Evolutionary conservation across 2,113 vertebrate genomes (phyloP), one percentile per base, ranked within the genome.

Genomic region (Mus pahari): DNA sequence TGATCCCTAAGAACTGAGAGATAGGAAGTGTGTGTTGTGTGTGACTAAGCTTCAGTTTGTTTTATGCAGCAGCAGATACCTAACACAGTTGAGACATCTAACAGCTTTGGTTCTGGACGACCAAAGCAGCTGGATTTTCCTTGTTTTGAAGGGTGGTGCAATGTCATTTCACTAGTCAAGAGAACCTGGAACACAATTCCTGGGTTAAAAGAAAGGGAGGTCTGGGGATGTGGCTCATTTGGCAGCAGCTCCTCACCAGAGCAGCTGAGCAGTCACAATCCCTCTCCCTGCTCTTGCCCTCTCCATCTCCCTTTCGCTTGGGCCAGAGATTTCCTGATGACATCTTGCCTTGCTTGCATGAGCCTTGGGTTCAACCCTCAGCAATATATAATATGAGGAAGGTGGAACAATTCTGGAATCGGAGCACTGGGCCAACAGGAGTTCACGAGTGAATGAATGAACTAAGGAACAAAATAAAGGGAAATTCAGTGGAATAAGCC

Each of bases 71-170:
- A 71, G 26, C 45, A 86, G 66, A 33, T 78, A 77, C 53, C 64
- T 75, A 62, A n/a, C 48, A 79, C 19, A 26, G 48, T 70, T 86
- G 77, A 91, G 82, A 91, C 90, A 75, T 58, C 26, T 71, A 74
- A 64, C 66, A 79, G n/a, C 36, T 90, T 95, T 70, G n/a, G n/a
- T n/a, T n/a, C n/a, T n/a, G 92, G 24, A 82, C 68, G 91, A 50
- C 68, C 39, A 81, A 31, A 86, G 31, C 20, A 81, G 66, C 33
- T 78, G 62, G 79, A 70, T 74, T 66, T 71, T 58, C 33, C 71
- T 74, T 79, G 53, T 39, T 50, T 45, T 12, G 12, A 31, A 93
- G n/a, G 55, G 16, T 9, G 33, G 19, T 48, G 1, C 45, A 36
- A 64, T 58, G 19, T 50, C 45, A 5, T 90, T 48, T n/a, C 50